phyloP scores from a whole-genome alignment of 53 echinoderm and acorn worm species.

The Mesocentrotus franciscanus region DNA sequence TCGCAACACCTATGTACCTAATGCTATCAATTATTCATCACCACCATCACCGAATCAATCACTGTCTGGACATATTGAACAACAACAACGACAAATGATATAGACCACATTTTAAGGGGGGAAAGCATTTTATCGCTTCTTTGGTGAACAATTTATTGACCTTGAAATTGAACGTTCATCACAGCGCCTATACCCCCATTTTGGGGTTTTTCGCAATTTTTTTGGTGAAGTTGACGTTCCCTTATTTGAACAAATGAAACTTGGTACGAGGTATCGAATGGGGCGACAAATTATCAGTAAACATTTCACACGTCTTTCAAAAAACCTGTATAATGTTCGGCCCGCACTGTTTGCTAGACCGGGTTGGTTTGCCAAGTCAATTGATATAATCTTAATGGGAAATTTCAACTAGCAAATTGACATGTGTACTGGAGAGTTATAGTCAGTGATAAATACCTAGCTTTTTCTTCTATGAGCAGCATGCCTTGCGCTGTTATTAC shows the following conservation, averaged over 20 bases:
- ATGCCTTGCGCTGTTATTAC: neutral
- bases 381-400: constrained; percentile 36
- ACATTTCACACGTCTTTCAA: constrained; percentile 33
- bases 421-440: neutral
- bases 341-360: neutral
- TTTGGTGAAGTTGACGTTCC: constrained; percentile 32
- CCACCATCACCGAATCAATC: neutral
- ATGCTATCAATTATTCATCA: neutral
- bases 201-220: neutral
- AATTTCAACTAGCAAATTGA: constrained; percentile 10
- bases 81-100: neutral
- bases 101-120: neutral
- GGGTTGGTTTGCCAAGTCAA: constrained; percentile 46
- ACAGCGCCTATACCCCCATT: neutral
- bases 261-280: constrained; percentile 53
- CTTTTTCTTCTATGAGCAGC: neutral
- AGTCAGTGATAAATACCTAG: neutral
- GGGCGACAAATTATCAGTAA: constrained; percentile 55
- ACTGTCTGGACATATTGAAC: neutral
- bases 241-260: constrained; percentile 57
- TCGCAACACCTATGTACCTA: too few species aligned
- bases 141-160: neutral
- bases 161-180: constrained; percentile 20
- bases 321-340: neutral
- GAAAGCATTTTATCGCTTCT: neutral